phyloP scores from a whole-genome alignment of 2,888 invertebrate genomes.

The Ormyrus pomaceus region DNA sequence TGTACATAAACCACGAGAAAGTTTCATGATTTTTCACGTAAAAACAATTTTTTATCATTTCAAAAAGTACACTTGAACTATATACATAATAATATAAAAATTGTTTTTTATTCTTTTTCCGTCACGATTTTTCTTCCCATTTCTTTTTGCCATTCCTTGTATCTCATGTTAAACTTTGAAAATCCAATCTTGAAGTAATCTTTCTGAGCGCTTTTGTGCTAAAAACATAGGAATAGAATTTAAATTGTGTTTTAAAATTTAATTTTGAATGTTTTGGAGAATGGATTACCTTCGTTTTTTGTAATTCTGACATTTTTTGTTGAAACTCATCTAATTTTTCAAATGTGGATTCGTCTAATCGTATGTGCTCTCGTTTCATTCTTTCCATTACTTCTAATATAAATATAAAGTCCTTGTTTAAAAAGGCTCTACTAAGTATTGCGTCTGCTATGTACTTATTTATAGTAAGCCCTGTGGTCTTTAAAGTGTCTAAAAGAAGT shows the following conservation, averaged over 20 bases:
- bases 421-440: slow-evolving; percentile 82
- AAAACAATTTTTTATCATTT: slow-evolving; percentile 2
- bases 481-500: slow-evolving; percentile 84
- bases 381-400: slow-evolving; percentile 83
- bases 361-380: slow-evolving; percentile 80
- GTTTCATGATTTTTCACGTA: slow-evolving; percentile 8
- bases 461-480: slow-evolving; percentile 80
- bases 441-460: slow-evolving; percentile 87
- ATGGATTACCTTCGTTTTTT: slow-evolving; percentile 59
- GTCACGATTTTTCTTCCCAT: slow-evolving; percentile 52
- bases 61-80: slow-evolving; percentile 15
- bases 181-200: slow-evolving; percentile 59
- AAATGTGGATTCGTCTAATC: slow-evolving; percentile 80
- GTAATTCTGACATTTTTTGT: slow-evolving; percentile 55
- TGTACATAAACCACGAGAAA: slow-evolving; percentile 45
- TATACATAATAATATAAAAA: neutral
- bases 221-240: slow-evolving; percentile 9
- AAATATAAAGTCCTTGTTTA: slow-evolving; percentile 80
- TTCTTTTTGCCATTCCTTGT: slow-evolving; percentile 58
- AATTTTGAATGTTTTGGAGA: slow-evolving; percentile 11
- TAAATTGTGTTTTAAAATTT: neutral
- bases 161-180: slow-evolving; percentile 62
- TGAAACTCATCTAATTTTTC: slow-evolving; percentile 79
- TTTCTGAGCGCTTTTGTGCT: slow-evolving; percentile 27
- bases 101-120: slow-evolving; percentile 18